Conservation (phyloP, 1,140 invertebrate species). For the Diprion similis region DNA sequence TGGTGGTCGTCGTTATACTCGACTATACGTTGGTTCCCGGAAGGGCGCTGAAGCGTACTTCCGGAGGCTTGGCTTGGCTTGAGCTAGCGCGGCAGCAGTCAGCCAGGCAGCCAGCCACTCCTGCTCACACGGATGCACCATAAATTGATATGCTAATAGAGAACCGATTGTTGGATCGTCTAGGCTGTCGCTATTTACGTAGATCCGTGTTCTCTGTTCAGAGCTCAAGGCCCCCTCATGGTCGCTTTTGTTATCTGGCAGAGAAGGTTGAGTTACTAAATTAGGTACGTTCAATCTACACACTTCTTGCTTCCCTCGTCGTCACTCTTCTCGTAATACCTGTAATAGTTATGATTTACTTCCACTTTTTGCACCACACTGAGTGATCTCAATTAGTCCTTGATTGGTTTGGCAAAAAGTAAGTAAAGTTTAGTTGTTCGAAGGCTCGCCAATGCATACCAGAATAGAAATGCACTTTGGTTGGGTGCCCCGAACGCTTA, state of each 20-base stretch:
- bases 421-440: too few relatives aligned
- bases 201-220: background rate
- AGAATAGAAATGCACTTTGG: too few relatives aligned
- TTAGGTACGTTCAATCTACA: background rate
- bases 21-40: background rate
- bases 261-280: background rate
- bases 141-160: background rate
- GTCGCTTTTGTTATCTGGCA: background rate
- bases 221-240: background rate
- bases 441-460: too few relatives aligned
- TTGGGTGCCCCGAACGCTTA: too few relatives aligned
- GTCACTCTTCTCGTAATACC: too few relatives aligned
- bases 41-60: conserved; percentile 3
- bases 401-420: too few relatives aligned
- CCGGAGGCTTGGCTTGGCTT: background rate
- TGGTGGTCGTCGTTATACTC: background rate
- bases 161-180: too few relatives aligned
- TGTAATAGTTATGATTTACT: too few relatives aligned
- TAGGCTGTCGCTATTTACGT: background rate
- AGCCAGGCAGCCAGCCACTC: background rate
- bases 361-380: too few relatives aligned
- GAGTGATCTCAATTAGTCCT: too few relatives aligned
- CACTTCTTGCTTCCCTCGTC: too few relatives aligned
- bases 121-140: conserved; percentile 1
- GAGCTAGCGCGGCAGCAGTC: too few relatives aligned